Conservation (phyloP, 2,888 invertebrate species). For the Erebia palarica region DNA sequence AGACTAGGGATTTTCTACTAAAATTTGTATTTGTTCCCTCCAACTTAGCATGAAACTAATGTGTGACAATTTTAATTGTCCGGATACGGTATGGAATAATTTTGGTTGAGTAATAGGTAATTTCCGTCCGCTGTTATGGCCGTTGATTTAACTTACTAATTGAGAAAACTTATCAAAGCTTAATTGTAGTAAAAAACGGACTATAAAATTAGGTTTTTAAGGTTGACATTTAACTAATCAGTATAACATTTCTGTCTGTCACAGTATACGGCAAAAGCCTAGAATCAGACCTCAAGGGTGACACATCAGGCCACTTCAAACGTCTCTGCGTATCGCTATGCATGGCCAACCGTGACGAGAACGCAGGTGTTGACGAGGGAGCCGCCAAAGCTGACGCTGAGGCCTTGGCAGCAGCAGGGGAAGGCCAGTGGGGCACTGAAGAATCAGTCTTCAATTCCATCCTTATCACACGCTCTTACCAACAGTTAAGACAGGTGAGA, state of each 20-base stretch:
- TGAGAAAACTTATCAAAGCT: no score
- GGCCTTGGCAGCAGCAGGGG: slow-evolving; percentile 88
- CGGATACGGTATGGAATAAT: no score
- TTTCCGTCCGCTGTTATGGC: no score
- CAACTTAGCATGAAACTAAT: no score
- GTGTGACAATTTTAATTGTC: no score
- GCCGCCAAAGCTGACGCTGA: slow-evolving; percentile 92
- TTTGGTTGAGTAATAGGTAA: no score
- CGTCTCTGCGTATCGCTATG: slow-evolving; percentile 93
- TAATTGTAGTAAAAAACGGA: no score
- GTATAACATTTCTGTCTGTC: slow-evolving; percentile 42
- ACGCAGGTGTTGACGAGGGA: slow-evolving; percentile 91
- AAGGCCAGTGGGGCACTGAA: slow-evolving; percentile 94
- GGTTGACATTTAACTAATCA: not conserved
- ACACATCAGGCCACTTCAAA: slow-evolving; percentile 98
- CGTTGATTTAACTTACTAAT: no score
- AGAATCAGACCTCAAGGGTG: slow-evolving; percentile 93
- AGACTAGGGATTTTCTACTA: no score
- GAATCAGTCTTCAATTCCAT: slow-evolving; percentile 94
- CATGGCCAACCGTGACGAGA: slow-evolving; percentile 95
- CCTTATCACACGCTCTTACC: slow-evolving; percentile 93
- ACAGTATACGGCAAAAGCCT: slow-evolving; percentile 91
- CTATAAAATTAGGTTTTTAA: not conserved
- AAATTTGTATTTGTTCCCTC: no score
- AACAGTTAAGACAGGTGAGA: slow-evolving; percentile 88